Evolutionary conservation across 2,113 vertebrate species (phyloP).

Genomic region (Menura novaehollandiae): DNA sequence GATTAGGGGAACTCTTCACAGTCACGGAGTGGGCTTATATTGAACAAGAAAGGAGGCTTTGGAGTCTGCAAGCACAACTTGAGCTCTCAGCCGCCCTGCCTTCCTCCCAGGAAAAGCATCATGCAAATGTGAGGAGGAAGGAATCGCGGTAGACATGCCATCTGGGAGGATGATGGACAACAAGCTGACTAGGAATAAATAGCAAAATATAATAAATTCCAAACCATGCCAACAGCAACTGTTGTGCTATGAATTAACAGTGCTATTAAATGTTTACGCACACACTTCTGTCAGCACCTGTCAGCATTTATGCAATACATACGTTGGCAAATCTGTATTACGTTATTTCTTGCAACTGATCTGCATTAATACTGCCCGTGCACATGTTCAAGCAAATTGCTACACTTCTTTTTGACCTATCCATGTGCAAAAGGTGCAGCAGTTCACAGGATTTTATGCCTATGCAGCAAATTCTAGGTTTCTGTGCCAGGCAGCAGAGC

Average conservation of each 20-base stretch:
- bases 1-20: slow-evolving; percentile 33
- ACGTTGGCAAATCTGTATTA: slow-evolving; percentile 67
- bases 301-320: slow-evolving; percentile 67
- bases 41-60: slow-evolving; percentile 23
- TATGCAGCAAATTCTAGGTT: slow-evolving; percentile 12
- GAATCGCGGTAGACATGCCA: slow-evolving; percentile 44
- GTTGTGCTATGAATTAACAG: slow-evolving; percentile 67
- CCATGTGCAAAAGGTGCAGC: slow-evolving; percentile 58
- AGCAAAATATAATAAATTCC: slow-evolving; percentile 64
- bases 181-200: slow-evolving; percentile 59
- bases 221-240: slow-evolving; percentile 60
- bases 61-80: background rate
- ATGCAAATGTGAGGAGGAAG: slow-evolving; percentile 42
- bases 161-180: slow-evolving; percentile 58
- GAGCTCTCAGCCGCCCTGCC: slow-evolving; percentile 5
- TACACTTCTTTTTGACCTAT: slow-evolving; percentile 59
- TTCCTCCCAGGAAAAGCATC: slow-evolving; percentile 22
- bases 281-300: slow-evolving; percentile 68
- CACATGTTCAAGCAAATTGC: slow-evolving; percentile 67
- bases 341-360: slow-evolving; percentile 62
- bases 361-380: slow-evolving; percentile 53
- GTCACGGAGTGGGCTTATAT: background rate
- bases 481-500: background rate
- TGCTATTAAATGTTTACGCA: slow-evolving; percentile 66
- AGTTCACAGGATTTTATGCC: slow-evolving; percentile 58